Conservation (phyloP, 2,113 vertebrate genomes). For the Phaethornis superciliosus region DNA sequence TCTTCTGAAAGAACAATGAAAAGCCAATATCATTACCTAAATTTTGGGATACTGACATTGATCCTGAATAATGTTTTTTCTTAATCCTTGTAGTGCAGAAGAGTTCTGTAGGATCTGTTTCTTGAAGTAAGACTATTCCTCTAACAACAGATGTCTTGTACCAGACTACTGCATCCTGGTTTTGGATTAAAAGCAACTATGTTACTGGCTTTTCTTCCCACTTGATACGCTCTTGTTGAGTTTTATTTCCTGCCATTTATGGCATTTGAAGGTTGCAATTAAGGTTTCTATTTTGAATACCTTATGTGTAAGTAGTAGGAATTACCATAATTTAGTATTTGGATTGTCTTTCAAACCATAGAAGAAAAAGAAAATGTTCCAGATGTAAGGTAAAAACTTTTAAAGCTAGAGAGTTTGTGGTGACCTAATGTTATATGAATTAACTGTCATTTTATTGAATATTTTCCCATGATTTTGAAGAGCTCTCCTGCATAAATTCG, state of each 20-base stretch:
- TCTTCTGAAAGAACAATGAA: neutral
- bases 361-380: neutral
- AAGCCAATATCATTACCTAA: neutral
- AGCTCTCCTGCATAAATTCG: neutral
- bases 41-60: neutral
- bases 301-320: constrained; percentile 10
- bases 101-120: neutral
- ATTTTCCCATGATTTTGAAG: neutral
- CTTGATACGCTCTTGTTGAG: constrained; percentile 23
- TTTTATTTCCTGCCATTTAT: constrained; percentile 19
- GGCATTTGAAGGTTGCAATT: constrained; percentile 52
- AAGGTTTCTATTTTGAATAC: constrained; percentile 59
- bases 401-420: neutral
- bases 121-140: neutral
- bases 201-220: neutral
- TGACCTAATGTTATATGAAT: neutral
- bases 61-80: neutral
- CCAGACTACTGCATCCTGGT: neutral
- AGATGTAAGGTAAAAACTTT: neutral
- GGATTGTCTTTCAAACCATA: constrained; percentile 1
- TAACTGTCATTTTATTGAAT: neutral
- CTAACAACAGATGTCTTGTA: neutral
- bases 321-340: constrained; percentile 30
- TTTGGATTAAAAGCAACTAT: neutral
- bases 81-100: neutral